These are phyloP conservation scores for Platyura marginata DNA, from an alignment of 1,140 invertebrate genomes.

Conservation along the genomic window DNA sequence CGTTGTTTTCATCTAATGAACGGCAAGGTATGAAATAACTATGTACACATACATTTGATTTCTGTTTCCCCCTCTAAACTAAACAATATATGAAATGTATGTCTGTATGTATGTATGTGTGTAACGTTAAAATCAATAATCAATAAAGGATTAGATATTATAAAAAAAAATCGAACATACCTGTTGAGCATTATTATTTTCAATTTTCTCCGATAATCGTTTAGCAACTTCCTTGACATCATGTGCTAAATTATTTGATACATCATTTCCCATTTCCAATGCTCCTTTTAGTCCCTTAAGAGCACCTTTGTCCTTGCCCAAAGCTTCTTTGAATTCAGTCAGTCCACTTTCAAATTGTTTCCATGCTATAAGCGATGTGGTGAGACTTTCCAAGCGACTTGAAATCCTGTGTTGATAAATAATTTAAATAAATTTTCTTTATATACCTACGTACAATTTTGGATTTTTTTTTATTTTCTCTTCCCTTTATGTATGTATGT, in stretches of 20 bases:
- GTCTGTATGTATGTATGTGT: too few species aligned
- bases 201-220: constrained; percentile 43
- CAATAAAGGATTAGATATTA: too few species aligned
- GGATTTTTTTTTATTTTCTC: too few species aligned
- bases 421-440: too few species aligned
- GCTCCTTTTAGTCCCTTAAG: constrained; percentile 38
- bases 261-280: constrained; percentile 35
- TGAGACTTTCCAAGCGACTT: constrained; percentile 17
- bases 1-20: too few species aligned
- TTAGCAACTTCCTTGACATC: constrained; percentile 46
- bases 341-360: constrained; percentile 40
- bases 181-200: constrained; percentile 10
- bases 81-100: too few species aligned
- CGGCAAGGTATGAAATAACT: too few species aligned
- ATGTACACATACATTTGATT: too few species aligned
- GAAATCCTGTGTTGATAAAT: constrained; percentile 18
- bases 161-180: background rate
- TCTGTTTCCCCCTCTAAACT: too few species aligned
- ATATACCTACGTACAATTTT: too few species aligned
- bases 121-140: too few species aligned
- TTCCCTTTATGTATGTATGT: too few species aligned
- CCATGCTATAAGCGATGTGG: constrained; percentile 33
- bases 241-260: constrained; percentile 36
- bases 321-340: constrained; percentile 37
- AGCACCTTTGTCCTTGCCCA: constrained; percentile 42